Evolutionary conservation across 2,888 invertebrate genomes (phyloP), one percentile per base, ranked within the genome.

Genomic region (Cantharis rustica): DNA sequence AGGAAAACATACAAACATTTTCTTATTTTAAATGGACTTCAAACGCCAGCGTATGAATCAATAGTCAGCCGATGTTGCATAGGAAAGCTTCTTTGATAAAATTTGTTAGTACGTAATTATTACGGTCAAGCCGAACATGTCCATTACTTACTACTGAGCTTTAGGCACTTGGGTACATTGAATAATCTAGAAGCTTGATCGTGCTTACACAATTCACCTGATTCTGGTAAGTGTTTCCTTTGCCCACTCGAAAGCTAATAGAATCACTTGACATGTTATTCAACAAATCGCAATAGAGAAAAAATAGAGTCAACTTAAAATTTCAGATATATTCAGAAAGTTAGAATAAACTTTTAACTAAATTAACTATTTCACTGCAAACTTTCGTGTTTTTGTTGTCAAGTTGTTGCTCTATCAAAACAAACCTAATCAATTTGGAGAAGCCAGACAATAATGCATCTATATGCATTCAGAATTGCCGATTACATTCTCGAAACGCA

Each of bases 401-500:
- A 4, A 31, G 31, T 31, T n/a, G n/a, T 47, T 47, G 47, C 47
- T 31, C 13, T 31, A 31, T 13, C 31, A 13, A 31, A 13, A 31
- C 13, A 31, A 10, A 64, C 11, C 69, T 70, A 31, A 70, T 76
- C 71, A 75, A 81, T 80, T 75, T 79, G 74, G 78, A 80, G 80
- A 81, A 80, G 79, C 80, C 75, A 78, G 76, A 73, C 77, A 62
- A 78, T 71, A 76, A 81, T 81, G 81, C 75, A 73, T 61, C 62
- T 71, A 10, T 27, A 69, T 75, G 61, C 71, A 77, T 73, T 74
- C 75, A 68, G 75, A 73, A 20, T 74, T 68, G 61, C 68, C 77
- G 77, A 70, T 79, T 76, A 75, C 80, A 79, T 79, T 80, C 80
- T 75, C 75, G 73, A 71, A 76, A 80, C 79, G 80, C 79, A 80